Evolutionary conservation across 2,888 invertebrate species (phyloP).

Genomic region (Leptopilina syphax): DNA sequence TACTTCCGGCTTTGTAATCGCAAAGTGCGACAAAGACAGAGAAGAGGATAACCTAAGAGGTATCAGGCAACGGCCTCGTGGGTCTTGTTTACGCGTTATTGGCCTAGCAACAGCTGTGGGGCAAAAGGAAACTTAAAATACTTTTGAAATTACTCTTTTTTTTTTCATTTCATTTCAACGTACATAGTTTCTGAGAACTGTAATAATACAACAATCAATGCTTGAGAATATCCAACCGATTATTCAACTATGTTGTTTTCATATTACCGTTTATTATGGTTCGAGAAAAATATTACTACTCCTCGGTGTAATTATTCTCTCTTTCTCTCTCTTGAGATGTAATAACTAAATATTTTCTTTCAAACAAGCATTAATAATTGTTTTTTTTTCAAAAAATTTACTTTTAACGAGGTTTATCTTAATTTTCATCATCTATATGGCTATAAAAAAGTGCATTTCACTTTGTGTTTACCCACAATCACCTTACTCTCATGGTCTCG

Average conservation of each 20-base stretch:
- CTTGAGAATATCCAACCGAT: slow-evolving; percentile 49
- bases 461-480: background rate
- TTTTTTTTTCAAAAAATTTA: too few relatives aligned
- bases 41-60: slow-evolving; percentile 48
- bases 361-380: too few relatives aligned
- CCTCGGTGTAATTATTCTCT: too few relatives aligned
- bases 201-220: slow-evolving; percentile 4
- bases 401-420: too few relatives aligned
- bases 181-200: background rate
- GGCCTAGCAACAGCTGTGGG: slow-evolving; percentile 72
- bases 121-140: slow-evolving; percentile 58
- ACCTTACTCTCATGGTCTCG: background rate
- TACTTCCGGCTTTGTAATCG: slow-evolving; percentile 42
- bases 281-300: too few relatives aligned
- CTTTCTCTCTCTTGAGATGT: too few relatives aligned
- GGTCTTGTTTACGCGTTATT: slow-evolving; percentile 66
- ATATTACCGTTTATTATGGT: background rate
- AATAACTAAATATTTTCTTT: too few relatives aligned
- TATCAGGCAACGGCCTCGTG: slow-evolving; percentile 45
- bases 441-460: background rate
- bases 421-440: background rate
- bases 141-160: slow-evolving; percentile 11
- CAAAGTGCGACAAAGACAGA: slow-evolving; percentile 46
- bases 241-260: slow-evolving; percentile 1
- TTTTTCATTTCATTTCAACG: slow-evolving; percentile 3